Evolutionary conservation across 2,888 invertebrate species (phyloP).

Genomic region (Aromia moschata): DNA sequence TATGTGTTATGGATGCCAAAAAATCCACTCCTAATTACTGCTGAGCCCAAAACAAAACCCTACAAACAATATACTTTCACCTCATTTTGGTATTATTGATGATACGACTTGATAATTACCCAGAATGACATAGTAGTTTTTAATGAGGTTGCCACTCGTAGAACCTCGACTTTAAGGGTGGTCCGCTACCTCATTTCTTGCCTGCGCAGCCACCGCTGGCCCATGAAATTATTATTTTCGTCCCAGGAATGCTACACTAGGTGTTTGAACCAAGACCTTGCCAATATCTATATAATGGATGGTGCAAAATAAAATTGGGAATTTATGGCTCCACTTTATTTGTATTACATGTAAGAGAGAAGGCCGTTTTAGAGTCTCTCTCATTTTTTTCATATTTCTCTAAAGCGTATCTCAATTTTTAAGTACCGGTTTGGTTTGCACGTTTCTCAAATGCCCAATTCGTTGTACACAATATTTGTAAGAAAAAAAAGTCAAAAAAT

Average conservation of each 20-base stretch:
- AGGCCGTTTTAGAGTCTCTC: too few relatives aligned
- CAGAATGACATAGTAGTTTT: slow-evolving; percentile 18
- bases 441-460: too few relatives aligned
- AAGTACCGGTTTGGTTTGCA: too few relatives aligned
- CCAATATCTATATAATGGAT: too few relatives aligned
- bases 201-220: slow-evolving; percentile 2
- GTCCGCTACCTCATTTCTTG: slow-evolving; percentile 8
- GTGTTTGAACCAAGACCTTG: slow-evolving; percentile 6
- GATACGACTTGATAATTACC: slow-evolving; percentile 4
- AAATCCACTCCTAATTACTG: background rate
- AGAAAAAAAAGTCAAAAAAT: too few relatives aligned
- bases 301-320: too few relatives aligned
- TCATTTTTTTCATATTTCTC: too few relatives aligned
- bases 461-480: too few relatives aligned
- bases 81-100: slow-evolving; percentile 8
- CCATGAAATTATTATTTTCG: slow-evolving; percentile 13
- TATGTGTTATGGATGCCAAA: background rate
- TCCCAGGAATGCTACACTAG: slow-evolving; percentile 1
- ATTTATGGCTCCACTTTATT: too few relatives aligned
- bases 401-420: too few relatives aligned
- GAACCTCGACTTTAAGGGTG: slow-evolving; percentile 16
- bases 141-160: slow-evolving; percentile 18
- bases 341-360: too few relatives aligned
- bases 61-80: background rate
- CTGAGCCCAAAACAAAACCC: background rate